phyloP scores from a whole-genome alignment of 1,140 invertebrate species.

The Leptinotarsa texana region DNA sequence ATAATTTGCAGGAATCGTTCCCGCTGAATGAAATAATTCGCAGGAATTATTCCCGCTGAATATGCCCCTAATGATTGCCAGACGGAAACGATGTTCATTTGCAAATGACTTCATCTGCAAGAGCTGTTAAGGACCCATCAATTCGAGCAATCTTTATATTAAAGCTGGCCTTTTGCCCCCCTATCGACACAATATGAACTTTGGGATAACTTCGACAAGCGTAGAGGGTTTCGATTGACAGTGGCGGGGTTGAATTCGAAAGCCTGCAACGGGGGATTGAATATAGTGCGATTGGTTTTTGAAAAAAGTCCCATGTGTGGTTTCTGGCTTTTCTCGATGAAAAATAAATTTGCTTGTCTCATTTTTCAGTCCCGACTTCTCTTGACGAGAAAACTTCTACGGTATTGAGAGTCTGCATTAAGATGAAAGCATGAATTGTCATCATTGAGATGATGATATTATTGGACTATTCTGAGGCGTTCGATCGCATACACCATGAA shows the following conservation, averaged over 20 bases:
- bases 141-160: conserved; percentile 57
- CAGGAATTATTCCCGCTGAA: conserved; percentile 53
- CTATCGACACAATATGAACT: conserved; percentile 48
- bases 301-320: too few relatives aligned
- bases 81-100: conserved; percentile 54
- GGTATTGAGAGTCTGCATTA: too few relatives aligned
- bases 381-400: too few relatives aligned
- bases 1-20: conserved; percentile 9
- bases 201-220: conserved; percentile 49
- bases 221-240: conserved; percentile 28
- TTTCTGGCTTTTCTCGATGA: too few relatives aligned
- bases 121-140: conserved; percentile 47
- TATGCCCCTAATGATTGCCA: conserved; percentile 55
- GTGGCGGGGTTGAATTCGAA: neutral
- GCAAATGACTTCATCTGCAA: conserved; percentile 56
- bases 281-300: too few relatives aligned
- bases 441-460: too few relatives aligned
- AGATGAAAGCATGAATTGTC: too few relatives aligned
- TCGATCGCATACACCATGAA: too few relatives aligned
- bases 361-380: too few relatives aligned
- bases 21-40: conserved; percentile 34
- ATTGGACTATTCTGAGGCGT: too few relatives aligned
- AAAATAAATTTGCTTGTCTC: too few relatives aligned
- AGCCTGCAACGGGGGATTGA: too few relatives aligned
- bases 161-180: conserved; percentile 49